Base-by-base conservation (phyloP, 23 tunicate genomes). In the Clavelina lepadiformis region DNA sequence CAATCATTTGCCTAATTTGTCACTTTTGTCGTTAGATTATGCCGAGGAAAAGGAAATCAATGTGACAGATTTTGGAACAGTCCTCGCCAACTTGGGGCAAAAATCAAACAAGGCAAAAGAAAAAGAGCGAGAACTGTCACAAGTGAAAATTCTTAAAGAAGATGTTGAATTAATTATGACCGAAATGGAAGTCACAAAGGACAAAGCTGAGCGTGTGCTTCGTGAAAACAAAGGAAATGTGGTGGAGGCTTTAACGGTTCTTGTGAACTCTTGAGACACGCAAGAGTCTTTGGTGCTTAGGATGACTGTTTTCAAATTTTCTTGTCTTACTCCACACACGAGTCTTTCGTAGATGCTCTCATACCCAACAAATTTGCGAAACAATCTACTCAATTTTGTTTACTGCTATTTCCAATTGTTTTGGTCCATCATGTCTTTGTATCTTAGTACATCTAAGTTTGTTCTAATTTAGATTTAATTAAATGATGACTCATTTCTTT, bases 1-100 rank as follows among this genome's bases (percentile, higher is more conserved):
- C 18, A 18, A 44, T 11, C 7, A 3, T 58, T 4, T 3, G 29
- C 3, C 3, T 4, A 28, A 4, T 58, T 28, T 58, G 60, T n/a
- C n/a, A n/a, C n/a, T n/a, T n/a, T n/a, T n/a, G n/a, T n/a, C n/a
- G n/a, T 19, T 57, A 86, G 95, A 86, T 79, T 86, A 81, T 58
- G 95, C 95, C 0, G 95, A 86, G 66, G 95, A 86, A 65, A 86
- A 86, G 67, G 95, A 86, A 65, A 71, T 86, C 6, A 44, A 85
- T 58, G 76, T 75, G 18, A 47, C 75, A 52, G 77, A 79, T 58
- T 20, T 79, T 18, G 80, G 83, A 4, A 74, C 62, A 53, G 53
- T 86, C 19, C 64, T 86, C 2, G 95, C 84, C 0, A 73, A 79
- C 52, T 62, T 86, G 1, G 73, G 62, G 19, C 74, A 72, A 49